These are phyloP conservation scores for Drosophila pseudotalamancana DNA, from an alignment of 2,888 invertebrate species.

Conservation along the genomic window DNA sequence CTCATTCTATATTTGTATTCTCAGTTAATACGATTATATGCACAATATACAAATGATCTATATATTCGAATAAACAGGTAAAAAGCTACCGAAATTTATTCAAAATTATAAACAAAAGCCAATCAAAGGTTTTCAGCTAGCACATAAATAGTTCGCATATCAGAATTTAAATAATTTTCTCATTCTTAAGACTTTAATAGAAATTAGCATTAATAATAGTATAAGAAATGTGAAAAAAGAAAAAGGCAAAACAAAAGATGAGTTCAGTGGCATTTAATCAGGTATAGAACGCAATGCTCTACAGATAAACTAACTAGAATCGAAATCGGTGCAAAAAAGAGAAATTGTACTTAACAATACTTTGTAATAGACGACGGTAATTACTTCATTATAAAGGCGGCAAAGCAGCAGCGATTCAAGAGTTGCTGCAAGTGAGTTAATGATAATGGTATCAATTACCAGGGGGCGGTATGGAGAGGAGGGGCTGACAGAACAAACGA, in stretches of 20 bases:
- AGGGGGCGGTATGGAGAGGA: neutral
- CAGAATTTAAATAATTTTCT: conserved; percentile 63
- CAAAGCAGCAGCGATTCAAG: conserved; percentile 46
- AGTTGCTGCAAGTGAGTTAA: conserved; percentile 59
- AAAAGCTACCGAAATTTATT: neutral
- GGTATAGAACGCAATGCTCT: neutral
- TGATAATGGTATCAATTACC: conserved; percentile 77
- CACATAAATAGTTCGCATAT: conserved; percentile 15
- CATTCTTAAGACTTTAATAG: conserved; percentile 46
- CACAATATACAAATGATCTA: neutral
- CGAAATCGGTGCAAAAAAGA: conserved; percentile 54
- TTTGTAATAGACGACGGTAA: conserved; percentile 43
- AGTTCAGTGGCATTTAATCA: conserved; percentile 73
- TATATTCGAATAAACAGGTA: neutral
- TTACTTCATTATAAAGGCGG: conserved; percentile 76
- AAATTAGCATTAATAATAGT: conserved; percentile 58
- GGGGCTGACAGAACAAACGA: conserved; percentile 21
- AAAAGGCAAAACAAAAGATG: conserved; percentile 13
- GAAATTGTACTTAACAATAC: conserved; percentile 50
- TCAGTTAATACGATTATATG: neutral
- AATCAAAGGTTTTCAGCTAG: neutral
- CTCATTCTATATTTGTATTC: too few relatives aligned
- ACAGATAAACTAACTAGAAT: conserved; percentile 40
- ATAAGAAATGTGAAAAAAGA: neutral
- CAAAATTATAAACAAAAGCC: conserved; percentile 3